A percentile compares a stretch with the other conserved stretches of the same genome.
phyloP scores from a whole-genome alignment of 2,888 invertebrate genomes.

The Melieria omissa region DNA sequence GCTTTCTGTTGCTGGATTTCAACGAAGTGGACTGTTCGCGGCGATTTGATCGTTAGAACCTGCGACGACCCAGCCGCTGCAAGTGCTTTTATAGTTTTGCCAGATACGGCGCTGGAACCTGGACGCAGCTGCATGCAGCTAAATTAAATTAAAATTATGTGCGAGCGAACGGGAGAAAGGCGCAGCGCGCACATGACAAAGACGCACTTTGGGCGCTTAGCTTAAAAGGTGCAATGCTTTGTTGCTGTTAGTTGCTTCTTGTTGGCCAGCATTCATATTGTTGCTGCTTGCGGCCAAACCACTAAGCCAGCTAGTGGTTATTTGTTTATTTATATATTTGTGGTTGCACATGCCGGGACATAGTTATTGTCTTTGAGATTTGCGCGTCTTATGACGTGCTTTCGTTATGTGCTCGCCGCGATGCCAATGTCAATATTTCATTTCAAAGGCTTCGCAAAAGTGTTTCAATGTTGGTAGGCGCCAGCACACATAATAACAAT shows the following conservation, averaged over 20 bases:
- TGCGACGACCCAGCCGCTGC: slow-evolving; percentile 46
- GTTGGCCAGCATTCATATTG: too few relatives aligned
- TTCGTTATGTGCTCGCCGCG: neutral
- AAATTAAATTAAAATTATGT: slow-evolving; percentile 25
- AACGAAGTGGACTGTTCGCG: slow-evolving; percentile 59
- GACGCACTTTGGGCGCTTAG: neutral
- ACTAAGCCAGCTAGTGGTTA: too few relatives aligned
- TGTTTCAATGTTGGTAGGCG: slow-evolving; percentile 34
- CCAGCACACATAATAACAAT: neutral
- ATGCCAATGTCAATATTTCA: slow-evolving; percentile 59
- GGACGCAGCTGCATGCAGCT: neutral
- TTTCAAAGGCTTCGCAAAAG: slow-evolving; percentile 54
- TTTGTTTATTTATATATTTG: neutral
- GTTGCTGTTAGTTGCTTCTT: too few relatives aligned
- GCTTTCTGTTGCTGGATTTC: slow-evolving; percentile 28
- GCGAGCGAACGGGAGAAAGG: neutral
- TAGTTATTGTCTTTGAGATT: slow-evolving; percentile 22
- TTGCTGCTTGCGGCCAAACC: too few relatives aligned
- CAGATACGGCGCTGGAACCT: slow-evolving; percentile 36
- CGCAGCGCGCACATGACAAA: slow-evolving; percentile 7
- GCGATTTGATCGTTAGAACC: slow-evolving; percentile 57
- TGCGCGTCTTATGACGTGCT: slow-evolving; percentile 8
- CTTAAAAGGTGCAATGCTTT: too few relatives aligned
- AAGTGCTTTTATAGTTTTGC: slow-evolving; percentile 54
- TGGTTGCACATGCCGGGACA: neutral